Percentiles rank a stretch among this genome's conserved stretches.
Evolutionary conservation across 2,888 invertebrate species (phyloP).

Genomic region (Polyploca ridens): DNA sequence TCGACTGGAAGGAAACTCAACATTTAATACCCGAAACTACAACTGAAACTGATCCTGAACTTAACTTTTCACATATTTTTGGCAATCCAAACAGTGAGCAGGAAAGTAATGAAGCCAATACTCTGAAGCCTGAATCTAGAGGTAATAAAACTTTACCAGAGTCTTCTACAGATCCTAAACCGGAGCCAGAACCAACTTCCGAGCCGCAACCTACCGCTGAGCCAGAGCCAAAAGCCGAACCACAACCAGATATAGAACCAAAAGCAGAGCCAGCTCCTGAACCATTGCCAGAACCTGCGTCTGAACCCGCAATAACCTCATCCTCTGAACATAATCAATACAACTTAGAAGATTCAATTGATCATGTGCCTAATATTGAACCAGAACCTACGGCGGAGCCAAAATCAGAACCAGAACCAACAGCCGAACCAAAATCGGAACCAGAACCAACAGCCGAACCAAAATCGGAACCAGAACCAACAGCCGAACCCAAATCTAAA

Average conservation of each 20-base stretch:
- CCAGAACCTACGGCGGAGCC: slow-evolving; percentile 44
- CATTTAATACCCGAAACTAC: slow-evolving; percentile 52
- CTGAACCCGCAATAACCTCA: slow-evolving; percentile 20
- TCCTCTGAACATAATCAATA: neutral
- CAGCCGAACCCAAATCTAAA: slow-evolving; percentile 37
- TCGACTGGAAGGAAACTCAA: slow-evolving; percentile 67
- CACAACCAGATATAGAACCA: slow-evolving; percentile 29
- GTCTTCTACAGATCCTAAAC: slow-evolving; percentile 35
- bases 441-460: slow-evolving; percentile 40
- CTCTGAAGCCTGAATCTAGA: slow-evolving; percentile 28
- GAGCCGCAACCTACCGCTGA: slow-evolving; percentile 40
- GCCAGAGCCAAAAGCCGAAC: slow-evolving; percentile 64
- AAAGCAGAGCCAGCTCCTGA: slow-evolving; percentile 37
- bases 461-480: slow-evolving; percentile 35
- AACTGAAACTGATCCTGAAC: slow-evolving; percentile 56
- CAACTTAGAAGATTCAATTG: neutral
- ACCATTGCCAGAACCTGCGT: slow-evolving; percentile 37
- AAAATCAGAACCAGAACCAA: slow-evolving; percentile 41
- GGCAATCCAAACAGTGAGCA: slow-evolving; percentile 46
- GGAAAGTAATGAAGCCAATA: slow-evolving; percentile 37
- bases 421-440: slow-evolving; percentile 35
- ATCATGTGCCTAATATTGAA: slow-evolving; percentile 20
- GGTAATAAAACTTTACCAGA: slow-evolving; percentile 22
- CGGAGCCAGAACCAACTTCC: slow-evolving; percentile 35
- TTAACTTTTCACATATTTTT: slow-evolving; percentile 66